These are phyloP conservation scores for Oscheius sp. DNA, from an alignment of 2,888 invertebrate species.

Conservation along the genomic window DNA sequence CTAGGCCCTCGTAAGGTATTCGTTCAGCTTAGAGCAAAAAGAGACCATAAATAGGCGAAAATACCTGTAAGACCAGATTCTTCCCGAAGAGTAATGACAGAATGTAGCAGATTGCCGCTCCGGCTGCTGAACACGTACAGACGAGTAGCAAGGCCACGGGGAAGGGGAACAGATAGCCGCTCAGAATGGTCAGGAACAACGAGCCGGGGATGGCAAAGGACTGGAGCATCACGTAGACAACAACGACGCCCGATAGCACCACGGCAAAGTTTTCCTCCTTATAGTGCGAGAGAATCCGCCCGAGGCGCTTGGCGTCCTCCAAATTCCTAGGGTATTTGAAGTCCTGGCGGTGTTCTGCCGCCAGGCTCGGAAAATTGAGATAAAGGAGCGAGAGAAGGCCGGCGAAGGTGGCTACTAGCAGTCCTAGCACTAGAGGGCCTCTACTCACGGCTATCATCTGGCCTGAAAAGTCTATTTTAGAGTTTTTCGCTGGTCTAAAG, in stretches of 20 bases:
- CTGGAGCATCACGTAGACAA: conserved; percentile 94
- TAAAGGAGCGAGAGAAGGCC: conserved; percentile 45
- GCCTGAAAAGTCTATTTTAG: too few species aligned
- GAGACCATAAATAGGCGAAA: too few species aligned
- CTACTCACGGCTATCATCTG: conserved; percentile 17
- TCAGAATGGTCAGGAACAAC: conserved; percentile 93
- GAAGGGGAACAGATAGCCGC: conserved; percentile 95
- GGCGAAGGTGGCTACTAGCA: conserved; percentile 19
- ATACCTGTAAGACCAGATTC: conserved; percentile 81
- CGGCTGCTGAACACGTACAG: conserved; percentile 88
- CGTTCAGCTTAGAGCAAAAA: neutral
- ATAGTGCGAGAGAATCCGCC: conserved; percentile 87
- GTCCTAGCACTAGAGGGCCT: conserved; percentile 28
- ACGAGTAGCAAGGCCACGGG: conserved; percentile 86
- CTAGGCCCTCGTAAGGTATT: too few species aligned
- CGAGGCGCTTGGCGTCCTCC: conserved; percentile 94
- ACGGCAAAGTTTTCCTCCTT: conserved; percentile 87
- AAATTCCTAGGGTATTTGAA: conserved; percentile 91
- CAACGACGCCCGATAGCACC: conserved; percentile 86
- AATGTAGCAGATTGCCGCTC: conserved; percentile 93
- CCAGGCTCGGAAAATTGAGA: conserved; percentile 58
- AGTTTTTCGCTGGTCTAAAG: neutral
- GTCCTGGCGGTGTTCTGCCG: conserved; percentile 85
- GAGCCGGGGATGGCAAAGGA: conserved; percentile 99
- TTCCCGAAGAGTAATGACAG: conserved; percentile 90